A percentile compares a stretch with the other conserved stretches of the same genome.
Conservation (phyloP, 64 coral and sea anemone genomes). For the Exaiptasia diaphana region DNA sequence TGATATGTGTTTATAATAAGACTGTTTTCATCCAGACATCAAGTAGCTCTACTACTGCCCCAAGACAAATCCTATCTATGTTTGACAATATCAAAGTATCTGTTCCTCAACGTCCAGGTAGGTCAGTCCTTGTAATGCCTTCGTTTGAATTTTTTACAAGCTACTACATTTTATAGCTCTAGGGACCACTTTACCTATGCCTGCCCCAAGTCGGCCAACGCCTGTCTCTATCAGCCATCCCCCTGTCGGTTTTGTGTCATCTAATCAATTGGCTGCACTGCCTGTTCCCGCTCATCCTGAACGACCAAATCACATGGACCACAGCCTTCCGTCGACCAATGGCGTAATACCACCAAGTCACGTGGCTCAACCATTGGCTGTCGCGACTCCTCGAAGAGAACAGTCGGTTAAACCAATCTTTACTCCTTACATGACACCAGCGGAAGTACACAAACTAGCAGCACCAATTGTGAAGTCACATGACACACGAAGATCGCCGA, state of each 20-base stretch:
- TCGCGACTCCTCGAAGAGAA: not conserved
- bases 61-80: conserved; percentile 64
- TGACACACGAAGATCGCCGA: not conserved
- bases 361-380: not conserved
- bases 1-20: too few relatives aligned
- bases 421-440: conserved; percentile 14
- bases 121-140: not conserved
- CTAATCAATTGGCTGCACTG: too few relatives aligned
- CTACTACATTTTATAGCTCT: too few relatives aligned
- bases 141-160: too few relatives aligned
- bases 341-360: not conserved
- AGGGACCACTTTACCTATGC: too few relatives aligned
- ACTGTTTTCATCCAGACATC: conserved; percentile 27
- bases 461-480: not conserved
- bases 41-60: conserved; percentile 46
- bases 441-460: conserved; percentile 7
- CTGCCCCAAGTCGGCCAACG: too few relatives aligned
- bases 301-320: too few relatives aligned
- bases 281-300: too few relatives aligned
- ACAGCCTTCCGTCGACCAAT: too few relatives aligned
- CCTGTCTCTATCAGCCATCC: too few relatives aligned
- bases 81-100: conserved; percentile 45
- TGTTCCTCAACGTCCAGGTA: not conserved
- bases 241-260: too few relatives aligned
- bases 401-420: not conserved